phyloP scores from a whole-genome alignment of 1,140 invertebrate species.

The Orchestia grillus region DNA sequence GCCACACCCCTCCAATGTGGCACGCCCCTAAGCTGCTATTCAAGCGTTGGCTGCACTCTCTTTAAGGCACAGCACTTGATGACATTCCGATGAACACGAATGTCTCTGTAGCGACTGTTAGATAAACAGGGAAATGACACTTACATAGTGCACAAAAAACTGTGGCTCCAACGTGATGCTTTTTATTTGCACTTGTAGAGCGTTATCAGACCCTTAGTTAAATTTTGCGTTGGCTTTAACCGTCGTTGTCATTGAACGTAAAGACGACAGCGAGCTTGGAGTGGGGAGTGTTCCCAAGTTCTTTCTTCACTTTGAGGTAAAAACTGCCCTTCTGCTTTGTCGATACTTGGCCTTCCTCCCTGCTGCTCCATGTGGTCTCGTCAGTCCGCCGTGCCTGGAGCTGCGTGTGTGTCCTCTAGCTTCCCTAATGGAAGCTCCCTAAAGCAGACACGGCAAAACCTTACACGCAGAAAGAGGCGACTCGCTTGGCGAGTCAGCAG shows the following conservation, averaged over 20 bases:
- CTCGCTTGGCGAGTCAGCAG: background rate
- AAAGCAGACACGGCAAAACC: conserved; percentile 49
- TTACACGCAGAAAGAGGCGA: background rate
- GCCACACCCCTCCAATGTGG: background rate
- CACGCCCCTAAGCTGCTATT: background rate
- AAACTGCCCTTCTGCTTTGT: background rate
- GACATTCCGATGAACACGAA: background rate
- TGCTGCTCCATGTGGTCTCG: conserved; percentile 14
- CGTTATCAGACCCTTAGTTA: background rate
- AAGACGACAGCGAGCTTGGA: background rate
- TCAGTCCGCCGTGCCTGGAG: background rate
- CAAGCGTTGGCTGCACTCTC: background rate
- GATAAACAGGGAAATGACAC: background rate
- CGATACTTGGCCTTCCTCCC: background rate
- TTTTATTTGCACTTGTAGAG: background rate
- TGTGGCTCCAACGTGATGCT: background rate
- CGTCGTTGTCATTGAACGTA: background rate
- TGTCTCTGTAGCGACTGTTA: background rate
- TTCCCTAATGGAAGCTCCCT: conserved; percentile 47
- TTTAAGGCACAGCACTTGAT: background rate
- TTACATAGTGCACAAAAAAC: background rate
- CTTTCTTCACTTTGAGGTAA: background rate
- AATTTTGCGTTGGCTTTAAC: background rate
- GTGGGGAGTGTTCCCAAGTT: background rate
- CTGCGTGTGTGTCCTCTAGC: conserved; percentile 51